Evolutionary conservation across 1,140 invertebrate genomes (phyloP).

Genomic region (Trichogramma pretiosum): DNA sequence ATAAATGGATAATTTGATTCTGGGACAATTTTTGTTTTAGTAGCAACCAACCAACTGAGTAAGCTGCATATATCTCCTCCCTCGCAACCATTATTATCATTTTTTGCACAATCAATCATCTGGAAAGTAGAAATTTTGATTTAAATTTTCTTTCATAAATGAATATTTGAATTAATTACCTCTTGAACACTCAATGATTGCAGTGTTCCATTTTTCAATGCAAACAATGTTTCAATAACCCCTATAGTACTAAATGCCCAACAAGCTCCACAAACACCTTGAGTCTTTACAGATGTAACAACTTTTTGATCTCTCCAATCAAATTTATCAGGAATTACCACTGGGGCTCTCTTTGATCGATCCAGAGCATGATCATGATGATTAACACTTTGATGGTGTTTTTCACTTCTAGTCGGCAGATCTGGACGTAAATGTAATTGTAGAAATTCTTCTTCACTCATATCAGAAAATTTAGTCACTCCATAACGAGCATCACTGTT

Average conservation of each 20-base stretch:
- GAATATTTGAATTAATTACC: constrained; percentile 31
- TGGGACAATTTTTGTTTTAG: constrained; percentile 49
- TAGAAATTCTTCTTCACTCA: constrained; percentile 63
- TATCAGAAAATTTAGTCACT: constrained; percentile 64
- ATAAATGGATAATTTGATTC: constrained; percentile 61
- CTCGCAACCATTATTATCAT: constrained; percentile 65
- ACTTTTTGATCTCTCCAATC: constrained; percentile 60
- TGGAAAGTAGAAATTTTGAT: constrained; percentile 30
- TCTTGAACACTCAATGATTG: constrained; percentile 66
- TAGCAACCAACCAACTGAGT: constrained; percentile 60
- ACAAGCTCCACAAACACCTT: constrained; percentile 74
- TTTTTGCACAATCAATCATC: constrained; percentile 71
- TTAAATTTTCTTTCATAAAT: neutral
- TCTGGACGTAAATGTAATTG: constrained; percentile 42
- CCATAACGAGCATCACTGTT: constrained; percentile 59
- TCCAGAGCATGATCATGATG: constrained; percentile 23
- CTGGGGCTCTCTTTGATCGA: constrained; percentile 24
- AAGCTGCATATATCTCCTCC: constrained; percentile 75
- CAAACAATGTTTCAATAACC: constrained; percentile 68
- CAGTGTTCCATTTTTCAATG: constrained; percentile 56
- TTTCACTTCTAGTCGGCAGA: constrained; percentile 25
- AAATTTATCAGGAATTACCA: constrained; percentile 28
- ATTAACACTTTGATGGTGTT: constrained; percentile 27
- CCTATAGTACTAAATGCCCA: constrained; percentile 79
- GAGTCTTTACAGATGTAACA: constrained; percentile 62